Evolutionary conservation across 2,888 invertebrate genomes (phyloP), one percentile per base, ranked within the genome.

Genomic region (Cephalotes varians): DNA sequence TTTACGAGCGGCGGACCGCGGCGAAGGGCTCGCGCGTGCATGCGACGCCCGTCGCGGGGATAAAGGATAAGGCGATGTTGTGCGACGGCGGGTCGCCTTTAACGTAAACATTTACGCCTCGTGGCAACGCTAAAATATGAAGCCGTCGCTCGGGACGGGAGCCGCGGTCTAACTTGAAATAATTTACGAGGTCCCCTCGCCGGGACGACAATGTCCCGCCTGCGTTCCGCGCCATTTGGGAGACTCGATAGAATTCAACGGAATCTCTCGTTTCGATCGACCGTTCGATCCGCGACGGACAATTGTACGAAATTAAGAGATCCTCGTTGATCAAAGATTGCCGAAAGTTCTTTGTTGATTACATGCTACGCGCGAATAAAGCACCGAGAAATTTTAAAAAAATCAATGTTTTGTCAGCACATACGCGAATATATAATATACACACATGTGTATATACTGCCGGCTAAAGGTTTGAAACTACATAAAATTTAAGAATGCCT

Each of bases 31-130:
- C 56, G 40, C 54, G 67, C 67, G 76, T 77, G 54, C 40, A 67
- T 28, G 67, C 31, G 34, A 65, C 77, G 67, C 21, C 67, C 51
- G 28, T 40, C 76, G 67, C 77, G 34, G 64, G 49, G 37, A 60
- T 83, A 79, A 87, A 44, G 64, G 64, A 18, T 64, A 84, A 77
- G 82, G 86, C 82, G 86, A 86, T 89, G 87, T 89, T 88, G 83
- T 90, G 86, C 84, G 84, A 86, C 77, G 85, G 85, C 51, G 82
- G 85, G 82, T 84, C 85, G 64, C 69, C 47, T 82, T 72, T 56
- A 73, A 83, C 67, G 77, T 84, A 87, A 89, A 91, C 84, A 90
- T 88, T 88, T 84, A 89, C 79, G 80, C 76, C 76, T 80, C 64
- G 56, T 64, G 79, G 69, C 86, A 76, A 65, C 83, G 77, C 56